Base-by-base conservation (phyloP, 2,113 vertebrate species). In the Xiphias gladius region DNA sequence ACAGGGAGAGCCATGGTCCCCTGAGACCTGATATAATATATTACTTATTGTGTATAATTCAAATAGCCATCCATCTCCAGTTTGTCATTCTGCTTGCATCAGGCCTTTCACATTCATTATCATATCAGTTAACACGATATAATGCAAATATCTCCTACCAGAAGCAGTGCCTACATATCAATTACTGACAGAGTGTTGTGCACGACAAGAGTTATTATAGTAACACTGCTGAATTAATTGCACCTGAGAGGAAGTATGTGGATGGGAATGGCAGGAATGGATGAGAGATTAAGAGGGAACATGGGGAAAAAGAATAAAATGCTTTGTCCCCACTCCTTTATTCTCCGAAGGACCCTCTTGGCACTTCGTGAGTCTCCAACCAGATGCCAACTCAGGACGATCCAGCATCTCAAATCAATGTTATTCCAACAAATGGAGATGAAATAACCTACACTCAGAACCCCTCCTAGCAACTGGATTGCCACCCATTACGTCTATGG, bases 91-190 rank as follows among this genome's bases (percentile, higher is more conserved):
- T 48, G 91, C 94, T 92, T 94, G 93, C 93, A 94, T 94, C 91
- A 94, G 91, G 78, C 81, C 87, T 92, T 94, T 88, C 89, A 73
- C 92, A 91, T 95, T 94, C 91, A 95, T 95, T 95, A 95, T 94
- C 91, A 93, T 94, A 94, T 94, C 94, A 92, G 94, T 95, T 95
- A 94, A 93, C 92, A 89, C 91, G 84, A 95, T 95, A 95, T 94
- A 94, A 95, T 95, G 94, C 93, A 95, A 95, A 95, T 95, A 87
- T 88, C 89, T 94, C 90, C 89, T 87, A 91, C 94, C 89, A 92
- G 93, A 88, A 92, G 88, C 92, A 39, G 65, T 17, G 84, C 90
- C 92, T 78, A 93, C 94, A 92, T 94, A 95, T 95, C 93, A 95
- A 95, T 96, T 95, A 95, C 93, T 88, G 92, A 91, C 92, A 86